Evolutionary conservation across 30 jellyfish, hydroid and myxozoan genomes (phyloP).

Genomic region (Phacellophora camtschatica): DNA sequence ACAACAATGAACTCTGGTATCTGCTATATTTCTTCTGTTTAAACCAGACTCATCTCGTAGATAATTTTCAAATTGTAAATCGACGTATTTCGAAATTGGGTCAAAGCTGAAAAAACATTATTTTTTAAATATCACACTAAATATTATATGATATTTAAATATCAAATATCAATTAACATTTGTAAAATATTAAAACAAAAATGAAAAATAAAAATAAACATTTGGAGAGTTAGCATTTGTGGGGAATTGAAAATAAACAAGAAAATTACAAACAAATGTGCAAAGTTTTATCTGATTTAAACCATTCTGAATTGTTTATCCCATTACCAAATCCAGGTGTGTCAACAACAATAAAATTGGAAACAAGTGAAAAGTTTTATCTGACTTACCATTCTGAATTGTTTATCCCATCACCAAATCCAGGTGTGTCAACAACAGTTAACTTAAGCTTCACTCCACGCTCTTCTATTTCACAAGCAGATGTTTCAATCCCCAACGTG

Average conservation of each 20-base stretch:
- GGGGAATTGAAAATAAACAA: too few relatives aligned
- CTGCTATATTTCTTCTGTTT: constrained; percentile 92
- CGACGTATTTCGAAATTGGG: constrained; percentile 86
- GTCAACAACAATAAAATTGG: constrained; percentile 98
- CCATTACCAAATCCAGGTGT: constrained; percentile 99
- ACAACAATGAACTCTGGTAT: constrained; percentile 96
- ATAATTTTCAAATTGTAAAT: constrained; percentile 87
- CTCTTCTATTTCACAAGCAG: constrained; percentile 97
- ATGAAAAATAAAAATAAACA: too few relatives aligned
- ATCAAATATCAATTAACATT: too few relatives aligned
- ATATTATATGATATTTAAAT: too few relatives aligned
- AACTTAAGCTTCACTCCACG: constrained; percentile 85
- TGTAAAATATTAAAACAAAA: too few relatives aligned
- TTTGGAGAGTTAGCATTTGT: too few relatives aligned
- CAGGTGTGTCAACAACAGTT: constrained; percentile 98
- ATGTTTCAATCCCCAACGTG: constrained; percentile 76
- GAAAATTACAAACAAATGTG: too few relatives aligned
- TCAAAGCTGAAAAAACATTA: constrained; percentile 60
- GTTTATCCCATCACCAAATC: constrained; percentile 91
- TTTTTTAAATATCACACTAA: too few relatives aligned
- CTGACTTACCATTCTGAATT: constrained; percentile 79
- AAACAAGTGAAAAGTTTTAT: too few relatives aligned
- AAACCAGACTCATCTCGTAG: constrained; percentile 98
- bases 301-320: constrained; percentile 77
- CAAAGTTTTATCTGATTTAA: too few relatives aligned